A percentile compares a stretch with the other conserved stretches of the same genome.
Conservation (phyloP, 2,797 vertebrate species). For the Thamnophis elegans region DNA sequence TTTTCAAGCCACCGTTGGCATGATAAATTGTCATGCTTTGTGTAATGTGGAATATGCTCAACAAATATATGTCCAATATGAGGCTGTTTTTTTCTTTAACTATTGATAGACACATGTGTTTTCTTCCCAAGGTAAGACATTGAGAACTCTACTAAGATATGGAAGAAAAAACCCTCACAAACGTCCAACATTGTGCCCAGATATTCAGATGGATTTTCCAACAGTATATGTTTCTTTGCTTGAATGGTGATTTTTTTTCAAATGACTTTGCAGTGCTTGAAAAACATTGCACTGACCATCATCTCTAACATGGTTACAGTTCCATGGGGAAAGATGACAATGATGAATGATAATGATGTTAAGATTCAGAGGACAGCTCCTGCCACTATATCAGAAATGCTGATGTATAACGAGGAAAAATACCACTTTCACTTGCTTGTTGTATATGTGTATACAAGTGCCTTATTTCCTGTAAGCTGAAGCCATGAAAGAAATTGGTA, state of each 20-base stretch:
- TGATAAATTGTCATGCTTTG: neutral
- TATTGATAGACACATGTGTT: neutral
- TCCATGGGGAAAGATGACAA: neutral
- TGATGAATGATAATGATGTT: neutral
- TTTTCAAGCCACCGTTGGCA: neutral
- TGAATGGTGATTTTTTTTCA: constrained; percentile 17
- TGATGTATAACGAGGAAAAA: neutral
- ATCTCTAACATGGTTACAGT: neutral
- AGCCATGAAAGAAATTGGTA: constrained; percentile 41
- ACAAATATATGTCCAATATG: neutral
- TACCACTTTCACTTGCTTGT: constrained; percentile 29
- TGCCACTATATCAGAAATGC: constrained; percentile 18
- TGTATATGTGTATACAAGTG: constrained; percentile 18
- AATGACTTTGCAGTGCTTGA: constrained; percentile 22
- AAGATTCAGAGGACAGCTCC: constrained; percentile 22
- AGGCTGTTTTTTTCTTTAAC: neutral
- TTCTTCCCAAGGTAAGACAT: constrained; percentile 49
- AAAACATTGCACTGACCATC: constrained; percentile 19
- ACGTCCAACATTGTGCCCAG: constrained; percentile 48
- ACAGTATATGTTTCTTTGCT: constrained; percentile 5
- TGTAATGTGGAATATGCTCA: neutral
- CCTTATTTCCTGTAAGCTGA: constrained; percentile 46
- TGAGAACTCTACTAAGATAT: constrained; percentile 44
- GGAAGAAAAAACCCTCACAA: constrained; percentile 17
- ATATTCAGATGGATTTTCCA: constrained; percentile 37